Evolutionary conservation across 2,113 vertebrate genomes (phyloP).

Genomic region (Sceloporus undulatus): DNA sequence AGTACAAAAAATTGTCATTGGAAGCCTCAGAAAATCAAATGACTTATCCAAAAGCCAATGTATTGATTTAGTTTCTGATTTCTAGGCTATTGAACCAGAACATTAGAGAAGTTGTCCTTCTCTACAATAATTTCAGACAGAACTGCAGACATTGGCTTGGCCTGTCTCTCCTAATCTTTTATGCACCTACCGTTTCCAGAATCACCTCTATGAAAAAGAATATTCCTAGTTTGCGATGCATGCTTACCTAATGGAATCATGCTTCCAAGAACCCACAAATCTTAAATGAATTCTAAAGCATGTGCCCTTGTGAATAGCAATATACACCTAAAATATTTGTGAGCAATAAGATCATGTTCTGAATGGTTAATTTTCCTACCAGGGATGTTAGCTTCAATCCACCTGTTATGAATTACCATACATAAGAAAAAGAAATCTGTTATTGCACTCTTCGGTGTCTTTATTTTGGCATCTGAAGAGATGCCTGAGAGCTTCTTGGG

Average conservation of each 20-base stretch:
- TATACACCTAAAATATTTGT: slow-evolving; percentile 50
- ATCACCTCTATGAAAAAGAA: slow-evolving; percentile 60
- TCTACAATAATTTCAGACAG: slow-evolving; percentile 34
- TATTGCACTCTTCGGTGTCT: slow-evolving; percentile 63
- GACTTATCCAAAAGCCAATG: slow-evolving; percentile 6
- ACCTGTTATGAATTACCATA: slow-evolving; percentile 37
- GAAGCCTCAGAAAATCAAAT: slow-evolving; percentile 18
- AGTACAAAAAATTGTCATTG: neutral
- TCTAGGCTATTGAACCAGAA: neutral
- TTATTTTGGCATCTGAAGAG: slow-evolving; percentile 68
- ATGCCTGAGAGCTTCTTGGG: slow-evolving; percentile 52
- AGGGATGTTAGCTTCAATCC: slow-evolving; percentile 59
- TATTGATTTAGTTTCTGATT: slow-evolving; percentile 22
- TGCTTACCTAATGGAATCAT: slow-evolving; percentile 49
- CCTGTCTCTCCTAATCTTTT: slow-evolving; percentile 51
- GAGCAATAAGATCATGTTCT: slow-evolving; percentile 58
- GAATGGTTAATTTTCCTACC: slow-evolving; percentile 52
- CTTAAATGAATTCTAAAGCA: slow-evolving; percentile 44
- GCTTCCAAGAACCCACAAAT: slow-evolving; percentile 59
- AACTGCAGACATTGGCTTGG: slow-evolving; percentile 34
- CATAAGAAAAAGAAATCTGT: slow-evolving; percentile 54
- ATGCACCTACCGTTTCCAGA: slow-evolving; percentile 58
- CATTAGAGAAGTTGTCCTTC: slow-evolving; percentile 17
- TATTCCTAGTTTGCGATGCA: slow-evolving; percentile 55
- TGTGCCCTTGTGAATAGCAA: slow-evolving; percentile 33